These are phyloP conservation scores for Sphaerodactylus townsendi DNA, from an alignment of 2,113 vertebrate genomes.

Conservation along the genomic window DNA sequence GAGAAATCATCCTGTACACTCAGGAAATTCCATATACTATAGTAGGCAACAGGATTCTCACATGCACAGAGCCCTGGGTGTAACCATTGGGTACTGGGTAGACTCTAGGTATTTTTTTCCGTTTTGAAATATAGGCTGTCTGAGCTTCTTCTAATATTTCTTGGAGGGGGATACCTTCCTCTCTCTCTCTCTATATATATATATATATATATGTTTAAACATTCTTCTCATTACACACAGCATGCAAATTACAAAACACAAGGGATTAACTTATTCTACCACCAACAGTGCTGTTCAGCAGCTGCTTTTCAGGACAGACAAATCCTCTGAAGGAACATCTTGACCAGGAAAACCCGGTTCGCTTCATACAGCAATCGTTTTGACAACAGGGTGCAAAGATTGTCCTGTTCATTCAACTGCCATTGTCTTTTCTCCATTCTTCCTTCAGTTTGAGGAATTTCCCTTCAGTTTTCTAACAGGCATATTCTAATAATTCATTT, in stretches of 20 bases:
- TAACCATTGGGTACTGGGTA: not conserved
- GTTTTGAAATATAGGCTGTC: slow-evolving; percentile 5
- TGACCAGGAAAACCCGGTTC: slow-evolving; percentile 46
- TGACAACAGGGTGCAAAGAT: slow-evolving; percentile 32
- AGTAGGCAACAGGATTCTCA: not conserved
- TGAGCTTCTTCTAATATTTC: slow-evolving; percentile 43
- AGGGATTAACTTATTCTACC: slow-evolving; percentile 62
- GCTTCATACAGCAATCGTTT: slow-evolving; percentile 46
- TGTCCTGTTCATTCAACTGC: not conserved
- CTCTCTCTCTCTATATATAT: no score
- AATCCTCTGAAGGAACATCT: slow-evolving; percentile 27
- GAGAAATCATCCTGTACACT: not conserved
- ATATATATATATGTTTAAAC: slow-evolving; percentile 49
- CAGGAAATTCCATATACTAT: not conserved
- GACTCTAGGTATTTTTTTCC: not conserved
- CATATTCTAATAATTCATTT: slow-evolving; percentile 32
- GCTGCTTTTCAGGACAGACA: slow-evolving; percentile 54
- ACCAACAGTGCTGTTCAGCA: slow-evolving; percentile 49
- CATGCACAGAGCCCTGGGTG: not conserved
- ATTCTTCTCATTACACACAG: slow-evolving; percentile 51
- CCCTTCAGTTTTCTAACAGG: slow-evolving; percentile 26
- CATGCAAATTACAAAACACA: slow-evolving; percentile 57
- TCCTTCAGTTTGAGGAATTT: not conserved
- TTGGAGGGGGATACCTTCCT: slow-evolving; percentile 8
- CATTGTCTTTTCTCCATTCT: slow-evolving; percentile 34